Base-by-base conservation (phyloP, 2,888 invertebrate species). In the Cephus spinipes region DNA sequence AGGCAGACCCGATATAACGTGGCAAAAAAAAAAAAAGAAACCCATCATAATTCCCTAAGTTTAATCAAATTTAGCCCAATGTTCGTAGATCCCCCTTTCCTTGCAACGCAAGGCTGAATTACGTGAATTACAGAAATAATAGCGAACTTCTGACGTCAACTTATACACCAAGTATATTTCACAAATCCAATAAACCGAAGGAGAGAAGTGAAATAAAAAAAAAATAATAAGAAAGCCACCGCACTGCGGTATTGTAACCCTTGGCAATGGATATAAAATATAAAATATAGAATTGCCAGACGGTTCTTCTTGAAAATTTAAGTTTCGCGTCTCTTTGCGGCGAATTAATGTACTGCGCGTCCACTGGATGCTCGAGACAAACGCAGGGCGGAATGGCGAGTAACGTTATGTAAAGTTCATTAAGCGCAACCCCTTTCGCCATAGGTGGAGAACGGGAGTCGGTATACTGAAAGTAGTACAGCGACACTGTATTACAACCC, bases 321-420 rank as follows among this genome's bases (percentile, higher is more conserved):
- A 55, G 23, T 55, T 9, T 23, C 2, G 15, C 55, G 23, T 55
- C 9, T 23, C 31, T 30, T 71, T 71, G 71, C 11, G 71, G 71
- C 32, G 32, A n/a, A 71, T 11, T 71, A 71, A 71, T 9, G 30
- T 9, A 9, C 31, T 32, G 3, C 71, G 15, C 71, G 31, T 31
- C 30, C 71, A 71, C 71, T 3, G 32, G 71, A 33, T 23, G 71
- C 34, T 73, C 69, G 68, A 33, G 15, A 31, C 68, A 35, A 30
- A 69, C 30, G 68, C 55, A 76, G 77, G 83, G 9, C 23, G 83
- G 83, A 83, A 83, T 85, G 79, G 82, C 83, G 85, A 87, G 85
- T 86, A 85, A 85, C 84, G 87, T 90, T 89, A 88, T 89, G 88
- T 86, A 87, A 89, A 89, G 87, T 89, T 90, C 89, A 88, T 89